phyloP scores from a whole-genome alignment of 1,140 invertebrate species.

The Wiebesia pumilae region DNA sequence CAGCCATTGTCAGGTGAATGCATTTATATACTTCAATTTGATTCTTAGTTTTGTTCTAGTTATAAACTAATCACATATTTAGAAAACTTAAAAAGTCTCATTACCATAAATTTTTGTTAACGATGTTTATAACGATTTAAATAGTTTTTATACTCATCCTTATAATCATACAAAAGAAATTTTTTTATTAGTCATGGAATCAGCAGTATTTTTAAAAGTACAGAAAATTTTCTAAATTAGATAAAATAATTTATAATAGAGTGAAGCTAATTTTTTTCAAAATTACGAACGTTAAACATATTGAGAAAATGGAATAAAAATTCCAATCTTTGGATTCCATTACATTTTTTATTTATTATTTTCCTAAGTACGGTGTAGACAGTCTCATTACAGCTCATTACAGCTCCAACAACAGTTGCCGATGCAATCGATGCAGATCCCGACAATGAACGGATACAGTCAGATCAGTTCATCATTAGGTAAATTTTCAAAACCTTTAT shows the following conservation, averaged over 20 bases:
- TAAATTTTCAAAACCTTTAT: slow-evolving; percentile 59
- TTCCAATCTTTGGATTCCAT: no score
- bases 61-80: background rate
- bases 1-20: slow-evolving; percentile 65
- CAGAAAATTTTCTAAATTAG: no score
- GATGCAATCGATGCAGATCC: slow-evolving; percentile 73
- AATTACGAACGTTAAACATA: no score
- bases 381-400: slow-evolving; percentile 10
- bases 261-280: no score
- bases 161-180: no score
- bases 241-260: no score
- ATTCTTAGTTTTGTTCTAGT: background rate
- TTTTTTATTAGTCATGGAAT: no score
- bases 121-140: background rate
- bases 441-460: slow-evolving; percentile 73
- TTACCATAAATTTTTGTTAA: background rate
- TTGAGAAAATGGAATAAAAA: no score
- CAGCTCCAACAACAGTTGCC: slow-evolving; percentile 71
- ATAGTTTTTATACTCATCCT: background rate
- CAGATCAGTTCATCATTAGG: slow-evolving; percentile 70
- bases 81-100: background rate
- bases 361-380: background rate
- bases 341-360: background rate
- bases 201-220: no score
- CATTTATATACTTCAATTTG: background rate